Evolutionary conservation across 2,888 invertebrate genomes (phyloP).

Genomic region (Erannis defoliaria): DNA sequence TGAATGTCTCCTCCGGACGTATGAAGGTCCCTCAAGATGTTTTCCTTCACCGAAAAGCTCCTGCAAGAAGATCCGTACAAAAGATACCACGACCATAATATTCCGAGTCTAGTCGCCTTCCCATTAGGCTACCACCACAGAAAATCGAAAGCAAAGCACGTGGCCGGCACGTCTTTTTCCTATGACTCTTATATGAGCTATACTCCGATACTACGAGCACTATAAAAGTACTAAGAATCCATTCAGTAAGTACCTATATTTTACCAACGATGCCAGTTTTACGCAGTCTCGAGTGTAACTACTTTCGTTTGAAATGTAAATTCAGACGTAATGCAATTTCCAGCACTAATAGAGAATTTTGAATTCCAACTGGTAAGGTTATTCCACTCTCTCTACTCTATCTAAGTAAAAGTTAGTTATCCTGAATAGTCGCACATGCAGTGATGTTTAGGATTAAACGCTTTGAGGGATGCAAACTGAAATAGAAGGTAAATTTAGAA

Average conservation of each 20-base stretch:
- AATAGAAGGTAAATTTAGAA: not conserved
- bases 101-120: no score
- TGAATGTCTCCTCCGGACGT: no score
- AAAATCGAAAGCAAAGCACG: no score
- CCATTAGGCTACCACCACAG: no score
- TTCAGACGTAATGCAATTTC: constrained; percentile 15
- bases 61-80: no score
- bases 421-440: not conserved
- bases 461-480: not conserved
- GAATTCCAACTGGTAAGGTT: constrained; percentile 11
- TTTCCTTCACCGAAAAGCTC: no score
- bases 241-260: not conserved
- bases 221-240: not conserved
- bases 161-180: no score
- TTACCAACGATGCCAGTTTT: not conserved
- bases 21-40: no score
- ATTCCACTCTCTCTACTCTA: constrained; percentile 3
- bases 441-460: not conserved
- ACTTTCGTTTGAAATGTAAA: constrained; percentile 18
- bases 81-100: no score
- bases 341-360: constrained; percentile 12
- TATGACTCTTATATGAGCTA: no score
- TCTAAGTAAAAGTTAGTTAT: not conserved
- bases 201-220: no score
- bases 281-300: not conserved